Conservation (phyloP, 1,140 invertebrate genomes). For the Hormaphis cornu region DNA sequence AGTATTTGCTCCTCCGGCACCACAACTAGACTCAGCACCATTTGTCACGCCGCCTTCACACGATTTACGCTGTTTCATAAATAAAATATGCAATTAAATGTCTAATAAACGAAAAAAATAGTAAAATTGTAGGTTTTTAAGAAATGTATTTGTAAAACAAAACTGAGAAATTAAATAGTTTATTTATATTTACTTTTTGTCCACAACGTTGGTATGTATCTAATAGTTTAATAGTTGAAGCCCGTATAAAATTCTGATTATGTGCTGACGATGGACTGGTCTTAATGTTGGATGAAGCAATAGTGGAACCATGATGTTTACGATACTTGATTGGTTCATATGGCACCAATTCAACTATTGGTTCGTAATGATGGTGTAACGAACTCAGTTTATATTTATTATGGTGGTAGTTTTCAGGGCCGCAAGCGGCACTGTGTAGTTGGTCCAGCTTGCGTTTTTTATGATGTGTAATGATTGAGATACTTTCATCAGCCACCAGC, state of each 20-base stretch:
- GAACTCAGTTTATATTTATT: constrained; percentile 31
- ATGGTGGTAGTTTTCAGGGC: constrained; percentile 14
- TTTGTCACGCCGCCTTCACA: constrained; percentile 49
- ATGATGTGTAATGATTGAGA: constrained; percentile 31
- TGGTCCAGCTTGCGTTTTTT: constrained; percentile 36
- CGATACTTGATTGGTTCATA: constrained; percentile 31
- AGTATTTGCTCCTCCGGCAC: constrained; percentile 39
- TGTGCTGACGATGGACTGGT: constrained; percentile 30
- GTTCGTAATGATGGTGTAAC: constrained; percentile 2
- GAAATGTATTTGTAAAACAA: no score
- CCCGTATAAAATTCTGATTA: constrained; percentile 53
- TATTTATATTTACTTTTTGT: constrained; percentile 49
- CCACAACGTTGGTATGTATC: constrained; percentile 61
- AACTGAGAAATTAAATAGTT: constrained; percentile 18
- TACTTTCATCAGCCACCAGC: constrained; percentile 27
- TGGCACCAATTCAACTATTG: constrained; percentile 24
- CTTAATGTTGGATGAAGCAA: constrained; percentile 29
- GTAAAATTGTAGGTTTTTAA: no score
- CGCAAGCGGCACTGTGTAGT: constrained; percentile 27
- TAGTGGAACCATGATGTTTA: constrained; percentile 27
- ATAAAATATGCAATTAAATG: not conserved
- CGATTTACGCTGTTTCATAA: constrained; percentile 48
- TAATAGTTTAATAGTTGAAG: constrained; percentile 62
- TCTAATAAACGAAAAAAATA: not conserved
- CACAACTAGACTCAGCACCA: constrained; percentile 40